Base-by-base conservation (phyloP, 2,888 invertebrate genomes). In the Anaspis maculata region DNA sequence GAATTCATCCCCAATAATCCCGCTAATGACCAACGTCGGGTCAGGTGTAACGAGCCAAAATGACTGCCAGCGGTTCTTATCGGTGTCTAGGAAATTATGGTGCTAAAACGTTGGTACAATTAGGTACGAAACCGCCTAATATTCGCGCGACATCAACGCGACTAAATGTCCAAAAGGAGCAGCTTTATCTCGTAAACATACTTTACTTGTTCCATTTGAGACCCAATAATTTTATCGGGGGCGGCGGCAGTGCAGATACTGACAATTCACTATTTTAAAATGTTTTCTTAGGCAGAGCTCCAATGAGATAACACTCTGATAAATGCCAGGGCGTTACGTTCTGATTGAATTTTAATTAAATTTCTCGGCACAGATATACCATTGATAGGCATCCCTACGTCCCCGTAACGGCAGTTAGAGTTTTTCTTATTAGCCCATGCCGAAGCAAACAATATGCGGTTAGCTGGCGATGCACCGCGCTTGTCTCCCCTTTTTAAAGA, bases 341-440 rank as follows among this genome's bases (percentile, higher is more conserved):
- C 59, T 64, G 64, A 64, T 66, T 63, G 64, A 66, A 66, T 64
- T 64, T 66, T 66, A 64, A 64, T 66, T 66, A 64, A 64, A 66
- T 64, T 61, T 54, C 52, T 44, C 55, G 47, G 51, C 50, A 51
- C 52, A 58, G 57, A 62, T 57, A 61, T 58, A 61, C 57, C 52
- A 44, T 45, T 56, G 58, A 58, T 59, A 61, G 59, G 57, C 56
- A 49, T 51, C 49, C 52, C 49, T 45, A 43, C 44, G 46, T 46
- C 47, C 50, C n/a, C 50, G 51, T 40, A 49, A 52, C 45, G 51
- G 57, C 57, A 56, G 58, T 62, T 58, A 59, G 53, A 63, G 58
- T 64, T 63, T 64, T 63, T 62, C 60, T 63, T 62, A 62, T 64
- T 62, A 61, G 60, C 59, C 57, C 9, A 37, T 44, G 42, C 30